Conservation (phyloP, 2,888 invertebrate genomes). For the Morpho deidamia region DNA sequence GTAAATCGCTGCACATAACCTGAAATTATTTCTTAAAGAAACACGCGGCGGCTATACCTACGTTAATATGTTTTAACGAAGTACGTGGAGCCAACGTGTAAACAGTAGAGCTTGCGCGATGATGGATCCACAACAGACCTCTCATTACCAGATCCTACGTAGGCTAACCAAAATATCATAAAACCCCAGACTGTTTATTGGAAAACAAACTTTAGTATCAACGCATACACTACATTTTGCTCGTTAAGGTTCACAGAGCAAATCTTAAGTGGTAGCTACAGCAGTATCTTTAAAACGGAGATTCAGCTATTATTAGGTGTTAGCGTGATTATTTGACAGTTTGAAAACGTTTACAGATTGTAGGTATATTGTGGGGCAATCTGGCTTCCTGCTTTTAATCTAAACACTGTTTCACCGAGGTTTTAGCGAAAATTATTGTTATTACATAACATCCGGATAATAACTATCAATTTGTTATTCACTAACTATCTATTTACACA, state of each 20-base stretch:
- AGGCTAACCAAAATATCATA: slow-evolving; percentile 55
- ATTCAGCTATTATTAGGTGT: slow-evolving; percentile 74
- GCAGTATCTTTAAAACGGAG: slow-evolving; percentile 66
- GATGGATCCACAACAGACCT: slow-evolving; percentile 62
- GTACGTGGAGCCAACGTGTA: slow-evolving; percentile 47
- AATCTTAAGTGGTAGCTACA: slow-evolving; percentile 51
- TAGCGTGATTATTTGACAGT: slow-evolving; percentile 75
- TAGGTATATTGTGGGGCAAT: slow-evolving; percentile 68
- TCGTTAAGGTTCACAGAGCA: slow-evolving; percentile 20
- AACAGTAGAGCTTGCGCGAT: slow-evolving; percentile 55
- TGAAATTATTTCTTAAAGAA: slow-evolving; percentile 27
- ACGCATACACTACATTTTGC: slow-evolving; percentile 23
- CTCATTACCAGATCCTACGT: slow-evolving; percentile 64
- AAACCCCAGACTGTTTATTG: slow-evolving; percentile 33
- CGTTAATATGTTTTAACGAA: slow-evolving; percentile 51
- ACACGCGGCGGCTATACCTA: slow-evolving; percentile 28
- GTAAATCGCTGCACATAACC: slow-evolving; percentile 21
- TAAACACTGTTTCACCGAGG: slow-evolving; percentile 64
- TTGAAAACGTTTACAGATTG: slow-evolving; percentile 76
- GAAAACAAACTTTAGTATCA: slow-evolving; percentile 36
- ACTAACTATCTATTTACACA: not conserved
- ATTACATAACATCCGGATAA: slow-evolving; percentile 47
- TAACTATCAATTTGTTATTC: slow-evolving; percentile 34
- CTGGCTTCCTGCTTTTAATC: slow-evolving; percentile 71
- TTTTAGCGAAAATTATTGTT: slow-evolving; percentile 51